Percentiles rank a stretch among this genome's conserved stretches.
These are phyloP conservation scores for Polypedilum pembai DNA, from an alignment of 1,140 invertebrate genomes.

Conservation along the genomic window DNA sequence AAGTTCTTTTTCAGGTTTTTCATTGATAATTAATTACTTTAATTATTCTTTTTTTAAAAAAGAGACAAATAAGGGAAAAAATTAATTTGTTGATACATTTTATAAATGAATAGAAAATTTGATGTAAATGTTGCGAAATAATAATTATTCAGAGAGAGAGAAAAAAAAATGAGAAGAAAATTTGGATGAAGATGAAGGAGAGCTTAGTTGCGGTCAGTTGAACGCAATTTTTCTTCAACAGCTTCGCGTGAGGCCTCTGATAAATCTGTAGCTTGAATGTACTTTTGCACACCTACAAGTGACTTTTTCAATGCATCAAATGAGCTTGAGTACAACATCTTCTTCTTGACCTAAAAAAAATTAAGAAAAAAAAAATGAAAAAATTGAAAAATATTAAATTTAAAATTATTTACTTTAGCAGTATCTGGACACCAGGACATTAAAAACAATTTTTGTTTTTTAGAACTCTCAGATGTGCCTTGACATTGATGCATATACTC, in stretches of 20 bases:
- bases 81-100: too few relatives aligned
- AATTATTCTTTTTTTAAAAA: too few relatives aligned
- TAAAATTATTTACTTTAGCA: constrained; percentile 55
- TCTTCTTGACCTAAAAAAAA: constrained; percentile 74
- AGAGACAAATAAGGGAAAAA: too few relatives aligned
- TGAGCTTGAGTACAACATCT: constrained; percentile 97
- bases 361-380: neutral
- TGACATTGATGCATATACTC: constrained; percentile 93
- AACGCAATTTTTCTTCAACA: constrained; percentile 84
- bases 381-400: constrained; percentile 1
- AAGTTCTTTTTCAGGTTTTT: too few relatives aligned
- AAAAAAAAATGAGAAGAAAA: too few relatives aligned
- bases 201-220: constrained; percentile 80
- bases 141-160: too few relatives aligned
- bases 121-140: too few relatives aligned
- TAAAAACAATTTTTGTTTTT: constrained; percentile 91
- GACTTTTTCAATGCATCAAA: constrained; percentile 94
- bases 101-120: too few relatives aligned
- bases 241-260: constrained; percentile 85
- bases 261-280: constrained; percentile 90
- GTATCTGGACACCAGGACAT: constrained; percentile 97
- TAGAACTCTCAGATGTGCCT: constrained; percentile 85
- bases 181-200: neutral
- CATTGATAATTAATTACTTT: too few relatives aligned
- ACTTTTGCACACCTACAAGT: constrained; percentile 90